Evolutionary conservation across 2,797 vertebrate genomes (phyloP), one percentile per base, ranked within the genome.

Genomic region (Syngnathus rostellatus): DNA sequence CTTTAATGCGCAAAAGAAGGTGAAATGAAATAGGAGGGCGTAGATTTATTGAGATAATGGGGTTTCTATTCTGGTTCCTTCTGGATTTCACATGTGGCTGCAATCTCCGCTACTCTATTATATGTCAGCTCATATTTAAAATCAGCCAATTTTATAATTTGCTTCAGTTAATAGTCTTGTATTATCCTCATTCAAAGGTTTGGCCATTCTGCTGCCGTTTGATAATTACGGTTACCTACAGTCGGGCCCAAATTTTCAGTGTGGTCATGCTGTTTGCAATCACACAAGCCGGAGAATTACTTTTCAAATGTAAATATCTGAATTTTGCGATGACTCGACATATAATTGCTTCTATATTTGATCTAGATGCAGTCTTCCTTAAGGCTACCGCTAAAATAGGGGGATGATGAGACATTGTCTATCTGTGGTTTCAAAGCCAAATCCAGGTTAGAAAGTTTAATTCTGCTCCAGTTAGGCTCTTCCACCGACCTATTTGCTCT

Each of bases 381-480:
- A 65, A 83, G 79, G 72, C 68, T 65, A 69, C 82, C 69, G 72
- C 67, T 75, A 64, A 77, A 83, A 75, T 58, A 71, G 65, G 62
- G 65, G 63, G 55, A 39, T 53, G 71, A 77, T 78, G 70, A 77
- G 66, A 71, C 70, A 80, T 79, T 80, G 79, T 79, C 68, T 80
- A 76, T 78, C 68, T 67, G 43, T 16, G 66, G 79, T 85, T 80
- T 81, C 75, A 71, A 69, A 71, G 76, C 72, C 68, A 76, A 68
- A 85, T 83, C 72, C 78, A 81, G 85, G 81, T 75, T 82, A 69
- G 55, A 74, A 66, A 66, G 69, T 83, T 86, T 85, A 78, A 86
- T 89, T 88, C 83, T 84, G 84, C 86, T 86, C 87, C 82, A 87
- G 79, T 88, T 86, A 73, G 72, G 70, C 69, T 75, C 76, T 81